Percentiles rank a stretch among this genome's conserved stretches.
Evolutionary conservation across 2,888 invertebrate species (phyloP).

Genomic region (Andrena hattorfiana): DNA sequence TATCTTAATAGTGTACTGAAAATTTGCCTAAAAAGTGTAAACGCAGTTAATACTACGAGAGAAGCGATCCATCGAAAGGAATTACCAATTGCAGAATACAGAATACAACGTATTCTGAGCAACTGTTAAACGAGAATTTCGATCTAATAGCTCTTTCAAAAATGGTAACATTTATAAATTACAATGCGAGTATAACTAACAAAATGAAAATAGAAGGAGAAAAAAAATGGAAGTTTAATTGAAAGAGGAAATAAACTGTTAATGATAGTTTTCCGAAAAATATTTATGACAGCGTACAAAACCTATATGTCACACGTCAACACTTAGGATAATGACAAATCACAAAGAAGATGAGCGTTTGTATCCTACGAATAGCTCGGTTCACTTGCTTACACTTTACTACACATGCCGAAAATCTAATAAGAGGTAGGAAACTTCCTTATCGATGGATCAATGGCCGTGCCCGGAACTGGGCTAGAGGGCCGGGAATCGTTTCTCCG

Average conservation of each 20-base stretch:
- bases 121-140: slow-evolving; percentile 13
- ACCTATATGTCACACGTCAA: slow-evolving; percentile 8
- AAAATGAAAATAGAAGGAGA: slow-evolving; percentile 9
- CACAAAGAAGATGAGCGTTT: slow-evolving; percentile 18
- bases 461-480: slow-evolving; percentile 76
- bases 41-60: slow-evolving; percentile 12
- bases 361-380: slow-evolving; percentile 24
- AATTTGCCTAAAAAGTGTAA: slow-evolving; percentile 24
- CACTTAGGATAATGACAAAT: slow-evolving; percentile 23
- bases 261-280: slow-evolving; percentile 6
- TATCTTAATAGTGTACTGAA: slow-evolving; percentile 18
- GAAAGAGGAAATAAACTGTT: neutral
- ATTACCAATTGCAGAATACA: slow-evolving; percentile 22
- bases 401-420: slow-evolving; percentile 56
- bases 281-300: slow-evolving; percentile 5
- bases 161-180: slow-evolving; percentile 4
- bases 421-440: slow-evolving; percentile 73
- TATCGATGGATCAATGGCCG: slow-evolving; percentile 76
- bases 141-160: slow-evolving; percentile 18
- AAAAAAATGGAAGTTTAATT: slow-evolving; percentile 18
- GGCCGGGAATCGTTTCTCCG: slow-evolving; percentile 61
- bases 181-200: neutral
- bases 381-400: slow-evolving; percentile 54
- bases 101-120: slow-evolving; percentile 13
- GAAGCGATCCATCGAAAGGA: slow-evolving; percentile 15